Evolutionary conservation across 37 sponge, comb jelly and placozoan species (phyloP).

Genomic region (Eunapius fragilis): DNA sequence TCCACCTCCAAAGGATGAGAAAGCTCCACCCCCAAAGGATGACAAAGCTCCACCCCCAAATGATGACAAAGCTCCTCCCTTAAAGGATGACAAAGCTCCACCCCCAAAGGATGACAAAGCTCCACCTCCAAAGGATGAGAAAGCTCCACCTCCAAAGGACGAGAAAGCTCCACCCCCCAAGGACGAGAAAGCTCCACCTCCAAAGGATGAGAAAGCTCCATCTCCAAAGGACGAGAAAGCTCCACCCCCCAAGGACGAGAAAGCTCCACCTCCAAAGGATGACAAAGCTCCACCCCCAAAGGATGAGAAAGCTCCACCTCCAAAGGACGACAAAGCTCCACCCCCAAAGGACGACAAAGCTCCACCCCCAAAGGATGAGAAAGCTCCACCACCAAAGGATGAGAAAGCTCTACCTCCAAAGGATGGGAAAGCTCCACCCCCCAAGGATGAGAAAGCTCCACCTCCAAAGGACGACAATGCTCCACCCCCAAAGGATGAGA

Average conservation of each 20-base stretch:
- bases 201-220: not conserved
- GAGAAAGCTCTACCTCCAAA: not conserved
- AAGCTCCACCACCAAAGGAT: not conserved
- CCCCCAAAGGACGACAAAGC: not conserved
- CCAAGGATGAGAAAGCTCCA: not conserved
- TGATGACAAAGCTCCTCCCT: not conserved
- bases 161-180: not conserved
- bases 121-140: not conserved
- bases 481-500: not conserved
- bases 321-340: not conserved
- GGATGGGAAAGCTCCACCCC: not conserved
- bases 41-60: not conserved
- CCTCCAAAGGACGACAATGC: not conserved
- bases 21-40: not conserved
- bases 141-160: not conserved
- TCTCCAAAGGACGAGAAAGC: not conserved
- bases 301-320: not conserved
- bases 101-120: not conserved
- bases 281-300: not conserved
- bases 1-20: not conserved
- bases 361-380: not conserved
- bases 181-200: not conserved
- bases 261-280: not conserved
- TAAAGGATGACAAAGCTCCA: not conserved
- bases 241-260: not conserved